A percentile compares a stretch with the other conserved stretches of the same genome.
phyloP scores from a whole-genome alignment of 1,140 invertebrate species.

The Hyles euphorbiae region DNA sequence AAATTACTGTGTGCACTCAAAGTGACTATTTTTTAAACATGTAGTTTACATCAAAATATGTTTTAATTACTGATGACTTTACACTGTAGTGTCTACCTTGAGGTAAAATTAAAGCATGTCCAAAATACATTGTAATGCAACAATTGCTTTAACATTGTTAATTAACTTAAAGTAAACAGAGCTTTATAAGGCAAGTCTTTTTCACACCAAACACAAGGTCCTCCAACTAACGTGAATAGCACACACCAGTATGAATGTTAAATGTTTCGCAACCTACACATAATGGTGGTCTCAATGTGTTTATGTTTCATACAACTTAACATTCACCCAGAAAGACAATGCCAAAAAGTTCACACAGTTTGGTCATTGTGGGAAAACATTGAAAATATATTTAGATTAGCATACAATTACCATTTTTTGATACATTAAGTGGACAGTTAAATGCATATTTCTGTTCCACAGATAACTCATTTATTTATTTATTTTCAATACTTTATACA shows the following conservation, averaged over 20 bases:
- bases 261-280: constrained; percentile 47
- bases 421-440: no score
- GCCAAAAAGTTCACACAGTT: constrained; percentile 59
- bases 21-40: no score
- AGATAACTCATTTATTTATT: no score
- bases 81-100: no score
- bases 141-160: neutral
- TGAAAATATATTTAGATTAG: constrained; percentile 17
- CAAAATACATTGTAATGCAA: no score
- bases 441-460: no score
- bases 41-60: no score
- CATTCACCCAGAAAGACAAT: constrained; percentile 55
- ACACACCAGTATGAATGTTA: constrained; percentile 28
- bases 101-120: no score
- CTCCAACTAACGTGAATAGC: constrained; percentile 50
- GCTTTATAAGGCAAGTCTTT: constrained; percentile 20
- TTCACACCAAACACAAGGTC: constrained; percentile 40
- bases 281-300: constrained; percentile 30
- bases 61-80: no score
- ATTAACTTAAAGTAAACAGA: constrained; percentile 4
- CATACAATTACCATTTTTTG: no score
- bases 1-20: no score
- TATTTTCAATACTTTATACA: no score
- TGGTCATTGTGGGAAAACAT: constrained; percentile 48
- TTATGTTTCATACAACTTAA: constrained; percentile 30